Evolutionary conservation across 2,797 vertebrate species (phyloP).

Genomic region (Psittacula derbiana): DNA sequence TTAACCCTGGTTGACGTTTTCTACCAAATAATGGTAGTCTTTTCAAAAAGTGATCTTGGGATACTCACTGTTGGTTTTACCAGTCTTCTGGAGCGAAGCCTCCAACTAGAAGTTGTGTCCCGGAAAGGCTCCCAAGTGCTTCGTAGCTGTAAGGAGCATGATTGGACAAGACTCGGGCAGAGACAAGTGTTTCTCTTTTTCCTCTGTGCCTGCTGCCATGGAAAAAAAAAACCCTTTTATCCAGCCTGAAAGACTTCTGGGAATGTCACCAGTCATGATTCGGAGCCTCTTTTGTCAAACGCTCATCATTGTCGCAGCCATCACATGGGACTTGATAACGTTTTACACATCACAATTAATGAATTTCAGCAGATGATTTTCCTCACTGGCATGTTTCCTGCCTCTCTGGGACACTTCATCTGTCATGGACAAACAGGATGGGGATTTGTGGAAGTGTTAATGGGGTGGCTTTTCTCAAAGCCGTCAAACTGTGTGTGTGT

Average conservation of each 20-base stretch:
- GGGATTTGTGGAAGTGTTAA: background rate
- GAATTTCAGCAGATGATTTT: background rate
- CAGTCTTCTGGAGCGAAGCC: background rate
- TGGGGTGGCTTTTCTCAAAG: background rate
- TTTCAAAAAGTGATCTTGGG: background rate
- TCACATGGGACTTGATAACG: background rate
- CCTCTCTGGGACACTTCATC: background rate
- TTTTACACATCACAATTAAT: constrained; percentile 25
- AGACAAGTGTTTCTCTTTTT: background rate
- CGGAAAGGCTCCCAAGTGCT: background rate
- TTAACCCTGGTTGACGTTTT: background rate
- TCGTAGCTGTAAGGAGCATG: rapidly evolving
- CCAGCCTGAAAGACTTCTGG: background rate
- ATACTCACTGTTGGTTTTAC: background rate
- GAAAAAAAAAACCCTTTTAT: background rate
- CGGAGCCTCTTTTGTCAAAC: rapidly evolving
- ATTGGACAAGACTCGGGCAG: background rate
- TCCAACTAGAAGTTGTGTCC: background rate
- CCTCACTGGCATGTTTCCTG: background rate
- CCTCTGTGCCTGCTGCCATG: background rate
- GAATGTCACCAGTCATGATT: background rate
- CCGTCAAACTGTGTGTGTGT: background rate
- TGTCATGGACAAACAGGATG: background rate
- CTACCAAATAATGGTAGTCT: background rate
- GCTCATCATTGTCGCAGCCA: rapidly evolving